Evolutionary conservation across 2,113 vertebrate species (phyloP).

Genomic region (Rhea americana): DNA sequence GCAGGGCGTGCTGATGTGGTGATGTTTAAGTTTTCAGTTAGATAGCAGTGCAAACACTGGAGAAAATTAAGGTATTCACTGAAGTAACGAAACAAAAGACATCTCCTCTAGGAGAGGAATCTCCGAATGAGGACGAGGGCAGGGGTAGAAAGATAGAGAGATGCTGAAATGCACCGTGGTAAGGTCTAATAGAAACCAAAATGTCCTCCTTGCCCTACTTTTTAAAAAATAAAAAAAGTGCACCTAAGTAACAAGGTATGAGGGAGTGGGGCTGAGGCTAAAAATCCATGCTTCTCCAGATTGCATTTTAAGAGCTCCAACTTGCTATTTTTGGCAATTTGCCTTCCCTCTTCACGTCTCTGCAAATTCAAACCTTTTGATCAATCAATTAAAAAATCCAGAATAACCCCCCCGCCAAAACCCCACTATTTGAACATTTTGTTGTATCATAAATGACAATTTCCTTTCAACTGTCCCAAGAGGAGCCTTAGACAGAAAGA

Average conservation of each 20-base stretch:
- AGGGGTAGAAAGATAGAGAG: neutral
- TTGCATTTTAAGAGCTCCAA: neutral
- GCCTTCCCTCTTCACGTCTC: neutral
- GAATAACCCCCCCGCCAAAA: neutral
- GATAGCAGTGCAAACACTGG: neutral
- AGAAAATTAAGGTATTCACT: neutral
- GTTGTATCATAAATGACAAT: neutral
- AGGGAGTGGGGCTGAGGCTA: neutral
- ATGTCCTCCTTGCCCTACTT: neutral
- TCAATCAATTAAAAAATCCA: too few relatives aligned
- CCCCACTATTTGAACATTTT: neutral
- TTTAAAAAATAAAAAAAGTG: neutral
- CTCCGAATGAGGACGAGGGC: neutral
- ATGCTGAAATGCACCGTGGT: neutral
- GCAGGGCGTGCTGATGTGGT: neutral
- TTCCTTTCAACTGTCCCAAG: neutral
- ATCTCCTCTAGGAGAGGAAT: neutral
- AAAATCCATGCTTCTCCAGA: neutral
- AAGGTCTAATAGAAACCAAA: neutral
- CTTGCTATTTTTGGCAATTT: neutral
- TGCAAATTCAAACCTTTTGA: too few relatives aligned
- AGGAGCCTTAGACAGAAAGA: neutral
- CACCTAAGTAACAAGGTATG: neutral
- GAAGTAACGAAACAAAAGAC: neutral
- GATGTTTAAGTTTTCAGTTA: neutral